These are phyloP conservation scores for Drosophila tanythrix DNA, from an alignment of 2,888 invertebrate species.

Conservation along the genomic window DNA sequence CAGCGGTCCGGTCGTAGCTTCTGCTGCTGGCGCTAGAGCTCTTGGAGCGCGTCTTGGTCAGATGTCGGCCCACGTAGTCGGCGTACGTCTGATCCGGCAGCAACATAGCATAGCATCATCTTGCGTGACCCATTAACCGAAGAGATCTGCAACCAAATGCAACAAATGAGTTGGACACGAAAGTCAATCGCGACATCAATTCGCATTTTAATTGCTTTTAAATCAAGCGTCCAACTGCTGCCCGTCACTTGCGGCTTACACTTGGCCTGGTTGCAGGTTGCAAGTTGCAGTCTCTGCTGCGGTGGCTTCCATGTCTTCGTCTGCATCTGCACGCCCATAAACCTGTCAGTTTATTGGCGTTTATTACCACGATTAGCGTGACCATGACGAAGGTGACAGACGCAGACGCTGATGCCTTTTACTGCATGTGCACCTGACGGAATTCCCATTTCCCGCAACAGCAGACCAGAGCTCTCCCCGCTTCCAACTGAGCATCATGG, in stretches of 20 bases:
- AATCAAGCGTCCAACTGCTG: constrained; percentile 62
- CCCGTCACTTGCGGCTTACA: constrained; percentile 10
- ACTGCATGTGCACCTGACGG: constrained; percentile 44
- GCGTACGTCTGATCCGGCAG: constrained; percentile 93
- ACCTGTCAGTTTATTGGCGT: constrained; percentile 81
- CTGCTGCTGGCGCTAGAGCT: constrained; percentile 47
- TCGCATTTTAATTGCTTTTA: constrained; percentile 78
- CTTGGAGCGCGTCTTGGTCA: constrained; percentile 46
- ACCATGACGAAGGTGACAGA: constrained; percentile 82
- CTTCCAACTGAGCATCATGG: neutral
- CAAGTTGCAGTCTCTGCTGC: neutral
- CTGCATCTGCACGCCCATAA: constrained; percentile 68
- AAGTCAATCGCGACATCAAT: constrained; percentile 77
- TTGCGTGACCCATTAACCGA: constrained; percentile 63
- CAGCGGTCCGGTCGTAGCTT: constrained; percentile 76
- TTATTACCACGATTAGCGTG: constrained; percentile 80
- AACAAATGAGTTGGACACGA: constrained; percentile 39
- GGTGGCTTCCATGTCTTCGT: constrained; percentile 59
- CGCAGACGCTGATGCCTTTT: constrained; percentile 80
- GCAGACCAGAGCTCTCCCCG: neutral
- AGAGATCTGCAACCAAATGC: constrained; percentile 33
- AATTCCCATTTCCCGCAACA: constrained; percentile 16
- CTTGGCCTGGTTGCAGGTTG: constrained; percentile 11
- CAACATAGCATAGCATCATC: constrained; percentile 86
- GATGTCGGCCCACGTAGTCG: constrained; percentile 71